Evolutionary conservation across 2,113 vertebrate genomes (phyloP), one percentile per base, ranked within the genome.

Genomic region (Lamprologus speciosus): DNA sequence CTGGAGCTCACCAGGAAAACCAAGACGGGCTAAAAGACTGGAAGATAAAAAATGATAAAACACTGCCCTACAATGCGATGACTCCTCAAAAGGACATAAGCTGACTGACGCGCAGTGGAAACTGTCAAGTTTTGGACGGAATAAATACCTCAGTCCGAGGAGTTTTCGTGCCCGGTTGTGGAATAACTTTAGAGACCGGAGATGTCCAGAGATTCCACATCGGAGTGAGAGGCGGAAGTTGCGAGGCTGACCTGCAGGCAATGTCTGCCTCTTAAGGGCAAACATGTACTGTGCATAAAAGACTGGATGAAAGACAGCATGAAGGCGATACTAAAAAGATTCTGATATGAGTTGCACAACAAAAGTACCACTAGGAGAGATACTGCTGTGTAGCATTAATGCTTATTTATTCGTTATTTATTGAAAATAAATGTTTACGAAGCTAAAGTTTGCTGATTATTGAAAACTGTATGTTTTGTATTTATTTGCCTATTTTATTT

Each of bases 351-450:
- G 23, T 85, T 80, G 45, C 88, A 89, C 89, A 90, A 90, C 87
- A 50, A 58, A 91, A 31, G 53, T 85, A 87, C 58, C 86, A 84
- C 81, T 55, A n/a, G 58, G 65, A 82, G 51, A 83, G 8, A 81
- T 58, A 53, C 7, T 57, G 33, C 51, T 81, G 54, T 17, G n/a
- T 60, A 75, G 80, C 84, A 84, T 86, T 26, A 58, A 7, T 84
- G 40, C 80, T 84, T 95, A 96, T 95, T 96, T 96, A 94, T 94
- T 94, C 63, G 7, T 86, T 91, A 90, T 91, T 93, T 94, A 94
- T 94, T 90, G 55, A 40, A 91, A 55, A 42, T 37, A 8, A 2
- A 85, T 85, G 82, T 58, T 87, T 90, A 83, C 87, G 50, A 84
- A 78, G 81, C 86, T 50, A 85, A 84, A 70, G 50, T 82, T 63